Evolutionary conservation across 2,888 invertebrate species (phyloP).

Genomic region (Prosopocoilus inquinatus): DNA sequence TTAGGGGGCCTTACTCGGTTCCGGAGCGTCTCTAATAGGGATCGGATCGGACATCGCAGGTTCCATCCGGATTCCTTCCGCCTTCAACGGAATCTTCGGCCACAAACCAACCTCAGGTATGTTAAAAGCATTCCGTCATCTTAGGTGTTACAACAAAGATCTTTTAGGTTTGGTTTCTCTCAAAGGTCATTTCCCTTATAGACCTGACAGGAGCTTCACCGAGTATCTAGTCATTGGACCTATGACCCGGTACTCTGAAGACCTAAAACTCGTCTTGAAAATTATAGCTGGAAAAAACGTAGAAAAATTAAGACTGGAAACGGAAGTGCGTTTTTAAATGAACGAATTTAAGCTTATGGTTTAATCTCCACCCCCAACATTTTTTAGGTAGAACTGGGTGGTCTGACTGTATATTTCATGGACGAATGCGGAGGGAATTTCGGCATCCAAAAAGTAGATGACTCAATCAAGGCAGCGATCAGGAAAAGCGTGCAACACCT

Average conservation of each 20-base stretch:
- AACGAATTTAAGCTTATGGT: neutral
- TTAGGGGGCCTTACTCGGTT: constrained; percentile 68
- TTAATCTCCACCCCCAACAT: neutral
- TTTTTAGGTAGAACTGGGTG: constrained; percentile 33
- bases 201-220: constrained; percentile 52
- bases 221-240: constrained; percentile 66
- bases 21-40: constrained; percentile 76
- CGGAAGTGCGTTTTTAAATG: constrained; percentile 46
- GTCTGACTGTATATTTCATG: constrained; percentile 54
- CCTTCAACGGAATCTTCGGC: constrained; percentile 84
- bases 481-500: constrained; percentile 54
- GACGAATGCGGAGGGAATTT: constrained; percentile 58
- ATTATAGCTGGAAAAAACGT: constrained; percentile 58
- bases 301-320: constrained; percentile 51
- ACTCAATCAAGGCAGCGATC: constrained; percentile 55
- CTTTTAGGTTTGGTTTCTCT: constrained; percentile 53
- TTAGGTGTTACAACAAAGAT: neutral
- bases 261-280: constrained; percentile 66
- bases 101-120: constrained; percentile 78
- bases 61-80: constrained; percentile 81
- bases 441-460: constrained; percentile 54
- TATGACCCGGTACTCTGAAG: constrained; percentile 74
- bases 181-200: constrained; percentile 61
- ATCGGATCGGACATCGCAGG: constrained; percentile 86
- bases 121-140: too few species aligned